Evolutionary conservation across 53 echinoderm and acorn worm species (phyloP).

Genomic region (Crossaster papposus): DNA sequence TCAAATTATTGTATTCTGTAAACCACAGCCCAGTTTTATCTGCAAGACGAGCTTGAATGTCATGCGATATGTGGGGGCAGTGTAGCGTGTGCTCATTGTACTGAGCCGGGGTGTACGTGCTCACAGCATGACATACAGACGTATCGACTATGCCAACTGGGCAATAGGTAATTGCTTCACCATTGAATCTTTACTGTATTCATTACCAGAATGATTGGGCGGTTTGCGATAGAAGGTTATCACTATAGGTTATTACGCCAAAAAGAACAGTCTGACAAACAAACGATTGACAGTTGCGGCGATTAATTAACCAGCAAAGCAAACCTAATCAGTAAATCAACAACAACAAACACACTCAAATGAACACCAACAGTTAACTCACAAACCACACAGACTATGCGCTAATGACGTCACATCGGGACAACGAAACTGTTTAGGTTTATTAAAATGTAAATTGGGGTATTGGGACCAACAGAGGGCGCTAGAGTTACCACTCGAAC

Average conservation of each 20-base stretch:
- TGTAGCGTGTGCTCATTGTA: constrained; percentile 35
- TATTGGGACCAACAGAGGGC: background rate
- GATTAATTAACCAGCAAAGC: background rate
- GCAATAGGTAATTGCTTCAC: constrained; percentile 25
- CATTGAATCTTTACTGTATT: too few species aligned
- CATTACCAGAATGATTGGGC: too few species aligned
- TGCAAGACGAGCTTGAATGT: constrained; percentile 30
- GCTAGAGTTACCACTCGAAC: background rate
- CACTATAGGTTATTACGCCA: too few species aligned
- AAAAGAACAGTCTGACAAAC: too few species aligned
- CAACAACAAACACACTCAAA: background rate
- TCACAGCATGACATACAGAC: background rate
- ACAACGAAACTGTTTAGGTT: too few species aligned
- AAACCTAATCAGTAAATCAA: background rate
- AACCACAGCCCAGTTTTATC: constrained; percentile 6
- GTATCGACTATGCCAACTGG: constrained; percentile 33
- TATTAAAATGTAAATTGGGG: too few species aligned
- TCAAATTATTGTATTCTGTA: background rate
- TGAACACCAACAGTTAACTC: too few species aligned
- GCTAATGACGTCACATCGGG: too few species aligned
- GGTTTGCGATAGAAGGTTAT: too few species aligned
- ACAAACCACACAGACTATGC: too few species aligned
- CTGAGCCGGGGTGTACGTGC: constrained; percentile 9
- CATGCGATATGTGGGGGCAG: constrained; percentile 25
- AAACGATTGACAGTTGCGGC: background rate